These are phyloP conservation scores for Meta bourneti DNA, from an alignment of 2,888 invertebrate genomes.

Conservation along the genomic window DNA sequence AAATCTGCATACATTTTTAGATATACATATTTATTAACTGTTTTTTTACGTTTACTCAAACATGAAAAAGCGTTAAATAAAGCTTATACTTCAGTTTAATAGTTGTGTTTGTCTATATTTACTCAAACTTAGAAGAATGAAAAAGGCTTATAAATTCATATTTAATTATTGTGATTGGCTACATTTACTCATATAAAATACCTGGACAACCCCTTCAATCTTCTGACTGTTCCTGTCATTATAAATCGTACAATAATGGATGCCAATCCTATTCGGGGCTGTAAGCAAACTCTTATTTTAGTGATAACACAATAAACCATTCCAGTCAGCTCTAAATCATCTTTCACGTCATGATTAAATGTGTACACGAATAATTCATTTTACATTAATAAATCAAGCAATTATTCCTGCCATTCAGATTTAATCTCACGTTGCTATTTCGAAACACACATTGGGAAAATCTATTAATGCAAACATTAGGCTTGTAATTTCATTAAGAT, in stretches of 20 bases:
- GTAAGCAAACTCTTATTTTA: neutral
- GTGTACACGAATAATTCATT: neutral
- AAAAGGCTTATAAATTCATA: too few species aligned
- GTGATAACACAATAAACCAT: neutral
- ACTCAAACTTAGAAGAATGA: too few species aligned
- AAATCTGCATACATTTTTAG: too few species aligned
- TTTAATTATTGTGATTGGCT: too few species aligned
- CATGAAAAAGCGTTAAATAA: too few species aligned
- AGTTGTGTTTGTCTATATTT: too few species aligned
- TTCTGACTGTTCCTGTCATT: neutral
- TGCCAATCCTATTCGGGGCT: neutral
- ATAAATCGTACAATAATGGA: neutral
- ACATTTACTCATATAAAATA: neutral
- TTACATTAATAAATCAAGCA: neutral
- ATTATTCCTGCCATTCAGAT: neutral
- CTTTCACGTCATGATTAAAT: conserved; percentile 3
- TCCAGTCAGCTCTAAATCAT: conserved; percentile 1
- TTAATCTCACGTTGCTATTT: neutral
- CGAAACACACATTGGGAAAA: neutral
- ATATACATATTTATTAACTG: too few species aligned
- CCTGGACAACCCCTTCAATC: neutral
- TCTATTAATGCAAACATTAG: neutral
- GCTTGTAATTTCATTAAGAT: neutral
- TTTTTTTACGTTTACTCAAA: too few species aligned
- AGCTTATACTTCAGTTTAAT: too few species aligned